Evolutionary conservation across 2,797 vertebrate species (phyloP), one percentile per base, ranked within the genome.

Genomic region (Alauda arvensis): DNA sequence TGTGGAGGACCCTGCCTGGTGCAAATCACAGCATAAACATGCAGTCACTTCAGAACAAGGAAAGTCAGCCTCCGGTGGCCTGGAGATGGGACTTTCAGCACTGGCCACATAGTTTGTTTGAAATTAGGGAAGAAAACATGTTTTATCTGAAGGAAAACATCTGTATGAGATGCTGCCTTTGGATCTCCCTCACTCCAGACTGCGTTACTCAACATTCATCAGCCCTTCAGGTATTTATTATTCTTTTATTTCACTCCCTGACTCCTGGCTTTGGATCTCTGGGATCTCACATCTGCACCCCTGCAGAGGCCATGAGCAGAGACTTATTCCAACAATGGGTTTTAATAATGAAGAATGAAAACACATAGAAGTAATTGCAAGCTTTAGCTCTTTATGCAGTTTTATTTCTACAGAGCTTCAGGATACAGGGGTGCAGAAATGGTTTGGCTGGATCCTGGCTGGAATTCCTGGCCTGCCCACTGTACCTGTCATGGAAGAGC

Each of bases 91-190:
- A 48, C 71, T 75, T 66, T n/a, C 10, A 8, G 46, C 29, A 60
- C 34, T 3, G 29, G 39, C 26, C 7, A 12, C 37, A 51, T 5
- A 8, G 21, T 28, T 48, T 28, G 51, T 49, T 69, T 66, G n/a
- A 53, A 78, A 56, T 18, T 28, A 8, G 40, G 40, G 31, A 25
- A 53, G 45, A 45, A 65, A 79, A 51, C 7, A 10, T 0, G 8
- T 55, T 75, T 80, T 31, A 53, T 78, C 56, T 42, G 71, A 81
- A 83, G 80, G 37, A 76, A 65, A 89, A 67, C 33, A 52, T n/a
- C 62, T 52, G 37, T 7, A 63, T 0, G 6, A 77, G 57, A 70
- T 34, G 18, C n/a, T 10, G 13, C 70, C 40, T 75, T 61, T 24
- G 62, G 18, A 17, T 43, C 46, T 37, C 39, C 12, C 13, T 8